A percentile compares a stretch with the other conserved stretches of the same genome.
Evolutionary conservation across 2,113 vertebrate genomes (phyloP).

Genomic region (Cariama cristata): DNA sequence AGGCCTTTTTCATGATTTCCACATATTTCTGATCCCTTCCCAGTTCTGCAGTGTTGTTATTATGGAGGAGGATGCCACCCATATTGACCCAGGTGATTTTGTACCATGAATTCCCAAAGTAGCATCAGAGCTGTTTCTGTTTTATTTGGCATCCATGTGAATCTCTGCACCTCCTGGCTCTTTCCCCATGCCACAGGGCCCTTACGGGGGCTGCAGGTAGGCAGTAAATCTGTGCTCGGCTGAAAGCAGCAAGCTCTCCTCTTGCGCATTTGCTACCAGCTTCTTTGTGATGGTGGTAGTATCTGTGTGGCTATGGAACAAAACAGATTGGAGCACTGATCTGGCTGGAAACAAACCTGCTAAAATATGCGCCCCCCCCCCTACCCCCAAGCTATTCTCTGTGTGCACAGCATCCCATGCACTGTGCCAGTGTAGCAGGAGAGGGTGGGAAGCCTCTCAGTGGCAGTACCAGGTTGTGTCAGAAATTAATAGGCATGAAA

Average conservation of each 20-base stretch:
- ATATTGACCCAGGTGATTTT: not conserved
- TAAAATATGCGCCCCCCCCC: not conserved
- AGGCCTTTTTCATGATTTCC: not conserved
- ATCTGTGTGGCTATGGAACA: not conserved
- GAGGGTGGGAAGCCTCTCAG: not conserved
- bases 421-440: not conserved
- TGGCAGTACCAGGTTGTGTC: fast-evolving
- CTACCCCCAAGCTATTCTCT: not conserved
- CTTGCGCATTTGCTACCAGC: not conserved
- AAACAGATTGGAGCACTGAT: not conserved
- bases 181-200: not conserved
- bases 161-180: not conserved
- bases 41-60: not conserved
- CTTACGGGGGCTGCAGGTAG: not conserved
- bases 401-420: not conserved
- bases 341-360: not conserved
- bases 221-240: not conserved
- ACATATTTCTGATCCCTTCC: not conserved
- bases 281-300: not conserved
- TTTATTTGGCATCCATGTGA: fast-evolving
- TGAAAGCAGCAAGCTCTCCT: not conserved
- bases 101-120: not conserved
- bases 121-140: fast-evolving
- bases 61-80: not conserved
- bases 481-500: not conserved